phyloP scores from a whole-genome alignment of 2,888 invertebrate species.

The Lasioglossum morio region DNA sequence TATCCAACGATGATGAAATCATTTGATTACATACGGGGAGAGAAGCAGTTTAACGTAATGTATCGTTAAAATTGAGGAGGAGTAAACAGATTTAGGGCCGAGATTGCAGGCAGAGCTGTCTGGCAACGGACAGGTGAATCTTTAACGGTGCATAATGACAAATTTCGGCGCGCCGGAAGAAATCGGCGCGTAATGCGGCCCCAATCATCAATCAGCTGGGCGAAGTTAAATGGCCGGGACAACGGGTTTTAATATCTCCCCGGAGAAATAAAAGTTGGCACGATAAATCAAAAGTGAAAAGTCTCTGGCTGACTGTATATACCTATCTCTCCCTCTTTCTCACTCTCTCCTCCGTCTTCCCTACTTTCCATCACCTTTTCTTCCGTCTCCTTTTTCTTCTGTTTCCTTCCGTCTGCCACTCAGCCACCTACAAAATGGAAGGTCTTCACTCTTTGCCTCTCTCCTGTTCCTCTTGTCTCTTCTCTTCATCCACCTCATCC shows the following conservation, averaged over 20 bases:
- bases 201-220: conserved; percentile 83
- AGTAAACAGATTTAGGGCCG: background rate
- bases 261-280: conserved; percentile 83
- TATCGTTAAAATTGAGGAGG: background rate
- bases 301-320: conserved; percentile 79
- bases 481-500: conserved; percentile 49
- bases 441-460: conserved; percentile 59
- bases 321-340: background rate
- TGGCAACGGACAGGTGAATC: conserved; percentile 12
- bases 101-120: background rate
- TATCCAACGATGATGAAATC: background rate
- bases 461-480: conserved; percentile 24
- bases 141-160: conserved; percentile 65
- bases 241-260: conserved; percentile 84
- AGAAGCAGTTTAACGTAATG: background rate
- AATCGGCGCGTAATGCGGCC: conserved; percentile 66
- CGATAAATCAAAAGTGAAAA: conserved; percentile 85
- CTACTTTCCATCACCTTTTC: conserved; percentile 57
- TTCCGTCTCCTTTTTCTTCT: conserved; percentile 58
- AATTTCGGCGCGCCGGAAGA: conserved; percentile 59
- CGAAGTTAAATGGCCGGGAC: conserved; percentile 83
- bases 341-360: conserved; percentile 39
- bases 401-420: conserved; percentile 74
- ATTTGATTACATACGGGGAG: too few relatives aligned
- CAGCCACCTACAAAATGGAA: conserved; percentile 76